phyloP scores from a whole-genome alignment of 2,888 invertebrate species.

The Erebia epiphron region DNA sequence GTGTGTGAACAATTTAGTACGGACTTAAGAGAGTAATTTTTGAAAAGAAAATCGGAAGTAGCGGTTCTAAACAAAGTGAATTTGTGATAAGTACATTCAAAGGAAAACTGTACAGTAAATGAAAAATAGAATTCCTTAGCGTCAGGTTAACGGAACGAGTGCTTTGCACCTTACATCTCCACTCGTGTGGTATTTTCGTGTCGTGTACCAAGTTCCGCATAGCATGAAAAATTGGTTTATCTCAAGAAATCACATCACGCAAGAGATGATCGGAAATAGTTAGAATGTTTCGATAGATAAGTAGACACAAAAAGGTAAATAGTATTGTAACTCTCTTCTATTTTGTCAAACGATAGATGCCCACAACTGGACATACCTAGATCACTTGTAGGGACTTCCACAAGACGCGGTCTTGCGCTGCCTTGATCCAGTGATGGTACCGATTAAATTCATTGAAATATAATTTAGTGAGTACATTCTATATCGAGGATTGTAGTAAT shows the following conservation, averaged over 20 bases:
- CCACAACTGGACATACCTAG: no score
- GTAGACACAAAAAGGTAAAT: not conserved
- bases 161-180: slow-evolving; percentile 10
- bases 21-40: no score
- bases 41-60: slow-evolving; percentile 38
- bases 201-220: slow-evolving; percentile 12
- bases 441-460: no score
- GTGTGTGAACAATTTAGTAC: no score
- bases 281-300: not conserved
- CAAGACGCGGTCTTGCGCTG: no score
- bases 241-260: slow-evolving; percentile 12
- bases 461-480: no score
- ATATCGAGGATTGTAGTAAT: no score
- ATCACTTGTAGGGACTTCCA: no score
- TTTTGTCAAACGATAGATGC: no score
- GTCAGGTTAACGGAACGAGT: slow-evolving; percentile 42
- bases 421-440: no score
- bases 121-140: slow-evolving; percentile 65
- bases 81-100: slow-evolving; percentile 29
- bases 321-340: no score
- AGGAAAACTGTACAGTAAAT: slow-evolving; percentile 64
- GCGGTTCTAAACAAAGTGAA: no score
- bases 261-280: not conserved
- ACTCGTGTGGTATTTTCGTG: slow-evolving; percentile 7
- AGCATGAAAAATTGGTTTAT: slow-evolving; percentile 15